Conservation (phyloP, 2,113 vertebrate species). For the Microtus montanus region DNA sequence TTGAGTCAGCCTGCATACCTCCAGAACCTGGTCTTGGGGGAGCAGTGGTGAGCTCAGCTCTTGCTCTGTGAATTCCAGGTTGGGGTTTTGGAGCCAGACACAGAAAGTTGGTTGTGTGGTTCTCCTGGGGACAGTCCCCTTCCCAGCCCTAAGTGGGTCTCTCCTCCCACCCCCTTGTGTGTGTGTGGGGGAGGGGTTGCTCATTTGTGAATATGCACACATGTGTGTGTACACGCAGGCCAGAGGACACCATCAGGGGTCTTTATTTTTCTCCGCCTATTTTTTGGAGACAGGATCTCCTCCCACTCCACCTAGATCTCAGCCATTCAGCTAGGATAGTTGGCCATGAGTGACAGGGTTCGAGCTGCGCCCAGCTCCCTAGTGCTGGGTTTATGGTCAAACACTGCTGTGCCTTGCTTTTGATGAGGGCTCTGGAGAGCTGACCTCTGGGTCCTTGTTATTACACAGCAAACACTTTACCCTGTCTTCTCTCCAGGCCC, state of each 20-base stretch:
- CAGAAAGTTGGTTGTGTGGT: background rate
- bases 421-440: background rate
- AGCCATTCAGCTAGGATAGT: background rate
- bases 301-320: background rate
- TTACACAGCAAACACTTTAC: background rate
- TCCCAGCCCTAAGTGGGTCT: background rate
- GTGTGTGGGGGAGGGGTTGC: too few species aligned
- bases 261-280: background rate
- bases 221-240: background rate
- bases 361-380: background rate
- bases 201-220: background rate
- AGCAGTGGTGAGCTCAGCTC: background rate
- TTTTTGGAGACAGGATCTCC: background rate
- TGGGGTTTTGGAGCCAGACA: background rate
- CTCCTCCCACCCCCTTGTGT: background rate
- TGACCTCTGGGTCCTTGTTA: background rate
- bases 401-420: background rate
- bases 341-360: background rate
- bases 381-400: background rate
- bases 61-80: background rate
- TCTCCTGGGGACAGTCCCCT: background rate
- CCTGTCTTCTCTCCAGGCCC: background rate
- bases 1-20: background rate
- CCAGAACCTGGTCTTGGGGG: background rate
- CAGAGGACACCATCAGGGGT: background rate